Conservation (phyloP, 2,797 vertebrate species). For the Neostethus bicornis region DNA sequence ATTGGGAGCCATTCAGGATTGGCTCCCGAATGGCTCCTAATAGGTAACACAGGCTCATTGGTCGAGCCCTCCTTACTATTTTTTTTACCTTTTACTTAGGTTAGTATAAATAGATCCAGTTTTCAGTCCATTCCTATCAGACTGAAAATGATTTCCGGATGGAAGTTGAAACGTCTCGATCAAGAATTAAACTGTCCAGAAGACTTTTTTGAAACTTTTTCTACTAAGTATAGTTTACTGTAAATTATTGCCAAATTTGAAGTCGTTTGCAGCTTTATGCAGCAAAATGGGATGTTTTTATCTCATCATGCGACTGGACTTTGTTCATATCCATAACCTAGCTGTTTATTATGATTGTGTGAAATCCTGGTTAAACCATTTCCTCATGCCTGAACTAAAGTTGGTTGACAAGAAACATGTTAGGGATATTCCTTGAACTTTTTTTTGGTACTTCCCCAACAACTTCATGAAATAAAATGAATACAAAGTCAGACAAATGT, state of each 20-base stretch:
- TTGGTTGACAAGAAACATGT: neutral
- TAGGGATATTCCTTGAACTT: neutral
- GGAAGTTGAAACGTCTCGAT: no score
- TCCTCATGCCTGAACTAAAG: neutral
- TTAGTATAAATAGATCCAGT: no score
- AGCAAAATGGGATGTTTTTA: neutral
- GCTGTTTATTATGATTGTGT: neutral
- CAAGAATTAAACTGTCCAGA: no score
- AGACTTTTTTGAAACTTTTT: no score
- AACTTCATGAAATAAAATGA: no score
- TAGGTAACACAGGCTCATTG: no score
- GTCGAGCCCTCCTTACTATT: no score
- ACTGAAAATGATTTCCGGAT: no score
- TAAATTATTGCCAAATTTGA: conserved; percentile 53
- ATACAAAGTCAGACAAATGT: neutral
- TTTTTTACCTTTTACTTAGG: no score
- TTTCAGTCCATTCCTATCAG: no score
- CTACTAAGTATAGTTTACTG: conserved; percentile 19
- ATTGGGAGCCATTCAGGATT: no score
- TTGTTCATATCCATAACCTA: conserved; percentile 34
- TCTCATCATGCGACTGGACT: conserved; percentile 48
- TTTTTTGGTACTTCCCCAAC: neutral
- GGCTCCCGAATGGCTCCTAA: no score
- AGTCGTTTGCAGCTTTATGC: conserved; percentile 7
- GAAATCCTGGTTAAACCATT: neutral